phyloP scores from a whole-genome alignment of 2,888 invertebrate genomes.

The Heliconius charithonia region DNA sequence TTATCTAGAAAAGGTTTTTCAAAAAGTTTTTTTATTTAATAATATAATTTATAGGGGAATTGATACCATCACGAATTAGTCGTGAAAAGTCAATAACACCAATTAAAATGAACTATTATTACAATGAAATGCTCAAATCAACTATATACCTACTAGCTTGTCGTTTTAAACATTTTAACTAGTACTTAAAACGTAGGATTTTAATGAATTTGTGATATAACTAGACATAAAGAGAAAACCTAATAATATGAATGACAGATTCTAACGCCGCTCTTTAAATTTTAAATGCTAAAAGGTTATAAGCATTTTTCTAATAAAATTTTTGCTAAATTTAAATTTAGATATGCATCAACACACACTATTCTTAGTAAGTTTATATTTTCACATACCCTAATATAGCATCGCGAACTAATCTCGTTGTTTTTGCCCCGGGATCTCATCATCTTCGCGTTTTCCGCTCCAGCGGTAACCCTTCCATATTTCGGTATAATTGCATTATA shows the following conservation, averaged over 20 bases:
- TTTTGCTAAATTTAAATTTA: not conserved
- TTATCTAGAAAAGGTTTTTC: not conserved
- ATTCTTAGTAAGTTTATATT: not conserved
- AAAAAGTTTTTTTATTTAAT: not conserved
- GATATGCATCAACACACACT: not conserved
- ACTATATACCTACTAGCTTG: no score
- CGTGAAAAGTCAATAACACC: not conserved
- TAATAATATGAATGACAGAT: not conserved
- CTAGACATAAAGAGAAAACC: not conserved
- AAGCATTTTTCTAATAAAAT: not conserved
- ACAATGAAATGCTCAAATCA: no score
- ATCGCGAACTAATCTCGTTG: constrained; percentile 35
- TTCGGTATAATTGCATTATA: constrained; percentile 32
- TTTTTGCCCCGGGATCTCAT: constrained; percentile 36
- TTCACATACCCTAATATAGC: constrained; percentile 8
- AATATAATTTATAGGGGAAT: not conserved
- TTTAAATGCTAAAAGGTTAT: not conserved
- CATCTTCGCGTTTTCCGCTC: constrained; percentile 40
- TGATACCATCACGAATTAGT: not conserved
- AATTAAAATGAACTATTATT: no score
- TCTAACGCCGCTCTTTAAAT: not conserved
- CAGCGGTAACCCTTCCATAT: constrained; percentile 39
- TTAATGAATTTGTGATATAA: not conserved
- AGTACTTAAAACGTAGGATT: not conserved
- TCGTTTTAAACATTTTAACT: not conserved